A percentile compares a stretch with the other conserved stretches of the same genome.
These are phyloP conservation scores for Pseudochirops cupreus DNA, from an alignment of 2,797 vertebrate genomes.

Conservation along the genomic window DNA sequence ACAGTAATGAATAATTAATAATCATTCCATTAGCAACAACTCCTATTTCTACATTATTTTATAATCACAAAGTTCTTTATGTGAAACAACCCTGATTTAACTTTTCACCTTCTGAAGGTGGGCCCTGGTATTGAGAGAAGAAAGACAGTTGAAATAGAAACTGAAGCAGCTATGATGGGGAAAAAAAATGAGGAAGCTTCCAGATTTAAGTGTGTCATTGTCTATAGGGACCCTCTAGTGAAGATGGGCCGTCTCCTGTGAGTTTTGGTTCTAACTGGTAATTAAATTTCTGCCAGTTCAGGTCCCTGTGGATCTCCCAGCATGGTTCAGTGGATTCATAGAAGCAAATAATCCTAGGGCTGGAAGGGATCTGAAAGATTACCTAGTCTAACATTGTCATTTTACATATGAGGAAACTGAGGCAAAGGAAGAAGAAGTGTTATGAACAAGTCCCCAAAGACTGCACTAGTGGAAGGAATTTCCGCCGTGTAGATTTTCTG, in stretches of 20 bases:
- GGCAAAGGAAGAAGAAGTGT: background rate
- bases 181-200: background rate
- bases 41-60: background rate
- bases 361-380: background rate
- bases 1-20: background rate
- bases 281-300: background rate
- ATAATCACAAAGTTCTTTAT: background rate
- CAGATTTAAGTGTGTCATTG: background rate
- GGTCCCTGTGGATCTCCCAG: background rate
- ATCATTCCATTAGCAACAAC: background rate
- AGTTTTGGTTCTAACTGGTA: background rate
- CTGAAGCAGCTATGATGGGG: background rate
- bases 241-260: background rate
- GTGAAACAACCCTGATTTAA: background rate
- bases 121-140: background rate
- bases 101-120: background rate
- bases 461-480: background rate
- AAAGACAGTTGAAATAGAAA: background rate
- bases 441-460: background rate
- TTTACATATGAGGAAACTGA: slow-evolving; percentile 16
- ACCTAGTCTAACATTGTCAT: background rate
- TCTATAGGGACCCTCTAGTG: background rate
- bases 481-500: background rate
- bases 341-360: background rate
- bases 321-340: background rate